These are phyloP conservation scores for Melanaphis sacchari DNA, from an alignment of 1,140 invertebrate genomes.

Conservation along the genomic window DNA sequence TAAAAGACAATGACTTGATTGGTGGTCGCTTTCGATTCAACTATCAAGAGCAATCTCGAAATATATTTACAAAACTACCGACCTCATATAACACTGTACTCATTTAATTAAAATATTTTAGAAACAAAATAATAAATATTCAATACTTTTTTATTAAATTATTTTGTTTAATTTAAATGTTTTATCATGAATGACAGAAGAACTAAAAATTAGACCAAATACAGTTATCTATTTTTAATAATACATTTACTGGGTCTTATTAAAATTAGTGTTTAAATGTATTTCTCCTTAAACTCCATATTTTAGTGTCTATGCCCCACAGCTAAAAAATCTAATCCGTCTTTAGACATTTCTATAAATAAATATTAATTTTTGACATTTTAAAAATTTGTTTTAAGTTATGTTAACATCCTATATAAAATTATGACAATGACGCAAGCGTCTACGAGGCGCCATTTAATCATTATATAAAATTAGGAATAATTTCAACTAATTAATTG, in stretches of 20 bases:
- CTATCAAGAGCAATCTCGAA: background rate
- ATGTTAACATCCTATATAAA: background rate
- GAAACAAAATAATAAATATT: background rate
- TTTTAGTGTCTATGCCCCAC: background rate
- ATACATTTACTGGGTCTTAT: background rate
- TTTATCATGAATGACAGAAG: background rate
- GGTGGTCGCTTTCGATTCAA: background rate
- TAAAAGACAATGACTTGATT: background rate
- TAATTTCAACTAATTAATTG: slow-evolving; percentile 23
- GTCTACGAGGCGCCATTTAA: slow-evolving; percentile 12
- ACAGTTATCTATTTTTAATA: background rate
- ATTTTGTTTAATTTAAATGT: background rate
- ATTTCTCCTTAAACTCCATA: background rate
- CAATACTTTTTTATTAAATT: background rate
- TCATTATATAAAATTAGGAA: background rate
- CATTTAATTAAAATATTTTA: background rate
- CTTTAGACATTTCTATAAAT: background rate
- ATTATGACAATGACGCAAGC: background rate
- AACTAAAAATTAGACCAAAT: background rate
- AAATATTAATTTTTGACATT: background rate
- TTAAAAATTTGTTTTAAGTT: background rate
- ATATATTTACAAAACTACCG: background rate
- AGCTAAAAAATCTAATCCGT: background rate
- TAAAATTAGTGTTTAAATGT: background rate
- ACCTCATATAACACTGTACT: background rate